phyloP scores from a whole-genome alignment of 2,888 invertebrate genomes.

The Synergus laeviventris region DNA sequence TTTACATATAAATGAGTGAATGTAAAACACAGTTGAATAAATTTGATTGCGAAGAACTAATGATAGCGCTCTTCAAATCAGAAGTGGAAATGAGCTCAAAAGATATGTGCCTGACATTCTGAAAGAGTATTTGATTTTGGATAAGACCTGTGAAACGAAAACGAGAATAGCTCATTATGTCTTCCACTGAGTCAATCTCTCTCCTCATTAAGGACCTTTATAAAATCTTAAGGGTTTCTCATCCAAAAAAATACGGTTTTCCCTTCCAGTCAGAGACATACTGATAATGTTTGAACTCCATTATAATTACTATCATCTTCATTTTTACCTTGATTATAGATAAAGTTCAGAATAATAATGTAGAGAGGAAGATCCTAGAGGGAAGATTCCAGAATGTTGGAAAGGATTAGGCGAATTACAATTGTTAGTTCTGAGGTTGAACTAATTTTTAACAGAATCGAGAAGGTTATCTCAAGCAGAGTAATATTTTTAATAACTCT shows the following conservation, averaged over 20 bases:
- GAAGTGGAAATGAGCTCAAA: not conserved
- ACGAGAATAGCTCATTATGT: constrained; percentile 35
- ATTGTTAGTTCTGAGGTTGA: no score
- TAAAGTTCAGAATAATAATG: no score
- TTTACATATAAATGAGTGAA: constrained; percentile 5
- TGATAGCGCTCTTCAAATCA: not conserved
- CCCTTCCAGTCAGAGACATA: not conserved
- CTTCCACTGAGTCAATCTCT: constrained; percentile 16
- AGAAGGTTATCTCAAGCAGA: no score
- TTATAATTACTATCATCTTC: not conserved
- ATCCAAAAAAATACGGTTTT: not conserved
- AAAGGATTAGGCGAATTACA: no score
- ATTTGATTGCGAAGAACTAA: not conserved
- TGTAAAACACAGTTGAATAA: not conserved
- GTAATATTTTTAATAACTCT: no score
- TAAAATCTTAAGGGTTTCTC: not conserved
- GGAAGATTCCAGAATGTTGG: no score
- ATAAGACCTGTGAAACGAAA: not conserved
- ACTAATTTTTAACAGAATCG: no score
- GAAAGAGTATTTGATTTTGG: constrained; percentile 21
- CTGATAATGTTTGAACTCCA: not conserved
- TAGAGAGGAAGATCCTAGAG: no score
- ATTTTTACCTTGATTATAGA: not conserved
- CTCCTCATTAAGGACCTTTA: constrained; percentile 14
- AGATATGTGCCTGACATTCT: constrained; percentile 20